Percentiles rank a stretch among this genome's conserved stretches.
These are phyloP conservation scores for Pyrocoelia pectoralis DNA, from an alignment of 2,888 invertebrate species.

Conservation along the genomic window DNA sequence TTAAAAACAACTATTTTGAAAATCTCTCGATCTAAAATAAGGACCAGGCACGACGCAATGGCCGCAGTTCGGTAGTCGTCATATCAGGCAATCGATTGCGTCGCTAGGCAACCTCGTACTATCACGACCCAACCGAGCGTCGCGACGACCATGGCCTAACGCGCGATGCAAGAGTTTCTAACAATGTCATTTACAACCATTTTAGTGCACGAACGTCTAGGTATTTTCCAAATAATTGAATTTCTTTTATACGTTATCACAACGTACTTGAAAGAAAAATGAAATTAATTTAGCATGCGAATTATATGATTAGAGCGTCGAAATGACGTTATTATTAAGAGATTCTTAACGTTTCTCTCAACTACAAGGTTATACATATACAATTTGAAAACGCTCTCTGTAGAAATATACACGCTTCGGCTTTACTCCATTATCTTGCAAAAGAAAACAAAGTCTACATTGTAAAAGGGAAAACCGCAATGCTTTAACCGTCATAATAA, in stretches of 20 bases:
- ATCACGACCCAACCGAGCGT: constrained; percentile 41
- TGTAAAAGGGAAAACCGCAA: constrained; percentile 24
- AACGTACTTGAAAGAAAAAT: not conserved
- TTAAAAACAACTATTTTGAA: constrained; percentile 22
- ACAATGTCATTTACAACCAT: constrained; percentile 32
- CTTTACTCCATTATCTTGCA: constrained; percentile 22
- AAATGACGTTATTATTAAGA: not conserved
- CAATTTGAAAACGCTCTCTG: not conserved
- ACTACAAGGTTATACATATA: no score
- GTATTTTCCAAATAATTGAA: constrained; percentile 8
- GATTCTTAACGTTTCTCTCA: no score
- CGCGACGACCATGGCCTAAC: constrained; percentile 40
- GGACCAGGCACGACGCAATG: constrained; percentile 38
- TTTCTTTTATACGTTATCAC: constrained; percentile 3
- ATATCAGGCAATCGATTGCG: constrained; percentile 42
- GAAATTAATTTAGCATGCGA: not conserved
- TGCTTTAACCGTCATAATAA: constrained; percentile 17
- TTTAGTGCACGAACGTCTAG: constrained; percentile 28
- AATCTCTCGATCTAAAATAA: constrained; percentile 31
- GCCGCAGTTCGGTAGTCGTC: constrained; percentile 42
- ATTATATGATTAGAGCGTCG: not conserved
- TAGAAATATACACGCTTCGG: not conserved
- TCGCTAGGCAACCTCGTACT: constrained; percentile 43
- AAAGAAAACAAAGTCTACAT: constrained; percentile 14
- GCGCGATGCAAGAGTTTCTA: constrained; percentile 36